Base-by-base conservation (phyloP, 2,888 invertebrate genomes). In the Drosophila monieri region DNA sequence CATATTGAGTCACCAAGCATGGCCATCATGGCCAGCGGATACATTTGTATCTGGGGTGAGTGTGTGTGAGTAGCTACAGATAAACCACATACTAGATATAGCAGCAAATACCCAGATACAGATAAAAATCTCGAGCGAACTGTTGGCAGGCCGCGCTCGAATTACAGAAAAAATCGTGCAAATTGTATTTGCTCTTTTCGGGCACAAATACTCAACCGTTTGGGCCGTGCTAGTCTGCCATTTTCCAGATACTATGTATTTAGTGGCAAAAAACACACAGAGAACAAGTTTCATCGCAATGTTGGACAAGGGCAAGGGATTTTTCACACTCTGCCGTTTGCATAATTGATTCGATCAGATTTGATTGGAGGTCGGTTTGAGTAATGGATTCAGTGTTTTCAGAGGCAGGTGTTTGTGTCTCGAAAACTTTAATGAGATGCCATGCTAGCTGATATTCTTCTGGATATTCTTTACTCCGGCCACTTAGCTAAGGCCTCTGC, bases 161-260 rank as follows among this genome's bases (percentile, higher is more conserved):
- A 73, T 77, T 75, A 80, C 73, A 80, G 47, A 78, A 85, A 73
- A 75, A 77, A 73, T 86, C 88, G 85, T 87, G 85, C 85, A 74
- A 87, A 87, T 78, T 69, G 69, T 85, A 73, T 87, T 81, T 87
- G 73, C 85, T 77, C 77, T 83, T 77, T 77, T 74, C 67, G 77
- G 62, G 66, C 27, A 55, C 27, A 62, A 53, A 60, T 35, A 68
- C 60, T 47, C 52, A 58, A 64, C 65, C 57, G 52, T 30, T 48
- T 47, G 41, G 57, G 49, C 59, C 14, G 15, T 15, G 10, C 18
- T n/a, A n/a, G 54, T 54, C 37, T 53, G 53, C 65, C 62, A 64
- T 64, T 64, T 64, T 47, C 47, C 54, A 48, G 48, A 66, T 27
- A 58, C 47, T 52, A 59, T 37, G 62, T 52, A 62, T 43, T 54